Conservation (phyloP, 2,888 invertebrate species). For the Rhagium mordax region DNA sequence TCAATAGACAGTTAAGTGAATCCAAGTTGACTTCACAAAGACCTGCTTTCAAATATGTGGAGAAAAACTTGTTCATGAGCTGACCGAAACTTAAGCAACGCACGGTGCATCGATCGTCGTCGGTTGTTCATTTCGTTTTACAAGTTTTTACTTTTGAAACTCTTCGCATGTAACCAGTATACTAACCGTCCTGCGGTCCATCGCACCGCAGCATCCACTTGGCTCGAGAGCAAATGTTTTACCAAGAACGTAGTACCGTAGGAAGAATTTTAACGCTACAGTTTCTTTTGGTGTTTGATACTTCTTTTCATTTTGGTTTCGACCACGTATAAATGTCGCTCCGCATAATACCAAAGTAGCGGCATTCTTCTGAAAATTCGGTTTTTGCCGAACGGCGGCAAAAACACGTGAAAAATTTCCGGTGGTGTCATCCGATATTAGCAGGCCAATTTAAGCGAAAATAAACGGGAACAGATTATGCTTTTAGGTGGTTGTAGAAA, state of each 20-base stretch:
- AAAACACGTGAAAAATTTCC: constrained; percentile 26
- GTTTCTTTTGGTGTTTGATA: constrained; percentile 33
- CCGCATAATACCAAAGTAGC: constrained; percentile 23
- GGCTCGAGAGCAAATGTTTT: constrained; percentile 38
- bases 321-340: constrained; percentile 29
- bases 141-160: constrained; percentile 58
- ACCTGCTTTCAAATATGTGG: constrained; percentile 57
- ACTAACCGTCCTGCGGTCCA: constrained; percentile 48
- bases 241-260: constrained; percentile 38
- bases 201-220: constrained; percentile 33
- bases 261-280: constrained; percentile 43
- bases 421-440: neutral
- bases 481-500: neutral
- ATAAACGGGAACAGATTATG: neutral
- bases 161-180: constrained; percentile 49
- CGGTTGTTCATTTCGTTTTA: constrained; percentile 57
- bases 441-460: neutral
- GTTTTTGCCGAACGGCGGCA: constrained; percentile 3
- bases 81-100: constrained; percentile 52
- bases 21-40: constrained; percentile 52
- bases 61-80: constrained; percentile 56
- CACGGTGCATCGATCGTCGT: constrained; percentile 47
- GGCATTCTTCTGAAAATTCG: constrained; percentile 22
- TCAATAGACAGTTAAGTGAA: constrained; percentile 51
- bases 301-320: constrained; percentile 33